These are phyloP conservation scores for Lithophane socia DNA, from an alignment of 2,888 invertebrate genomes.

Conservation along the genomic window DNA sequence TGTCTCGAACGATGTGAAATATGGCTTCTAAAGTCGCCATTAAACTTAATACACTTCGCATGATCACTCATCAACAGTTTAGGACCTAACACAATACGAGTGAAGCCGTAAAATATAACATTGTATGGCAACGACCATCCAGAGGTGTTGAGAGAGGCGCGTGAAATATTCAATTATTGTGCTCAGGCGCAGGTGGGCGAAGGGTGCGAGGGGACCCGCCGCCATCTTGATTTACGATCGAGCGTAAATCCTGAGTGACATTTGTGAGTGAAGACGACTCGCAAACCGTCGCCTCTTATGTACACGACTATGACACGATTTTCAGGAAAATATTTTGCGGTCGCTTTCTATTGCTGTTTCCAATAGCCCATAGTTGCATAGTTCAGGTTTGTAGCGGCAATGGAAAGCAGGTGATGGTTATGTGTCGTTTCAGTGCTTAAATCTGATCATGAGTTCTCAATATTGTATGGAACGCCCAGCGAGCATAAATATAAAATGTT, in stretches of 20 bases:
- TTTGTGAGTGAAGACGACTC: slow-evolving; percentile 86
- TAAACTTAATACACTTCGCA: slow-evolving; percentile 87
- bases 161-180: slow-evolving; percentile 90
- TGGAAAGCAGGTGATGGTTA: slow-evolving; percentile 66
- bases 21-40: slow-evolving; percentile 89
- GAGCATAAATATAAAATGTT: slow-evolving; percentile 76
- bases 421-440: slow-evolving; percentile 63
- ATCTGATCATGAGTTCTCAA: slow-evolving; percentile 71
- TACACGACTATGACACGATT: slow-evolving; percentile 79
- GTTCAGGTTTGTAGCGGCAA: slow-evolving; percentile 65
- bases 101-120: slow-evolving; percentile 86
- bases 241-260: slow-evolving; percentile 89
- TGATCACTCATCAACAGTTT: slow-evolving; percentile 90
- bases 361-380: slow-evolving; percentile 59
- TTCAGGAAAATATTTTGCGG: slow-evolving; percentile 82
- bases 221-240: slow-evolving; percentile 90
- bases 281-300: slow-evolving; percentile 74
- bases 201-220: slow-evolving; percentile 73
- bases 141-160: slow-evolving; percentile 89
- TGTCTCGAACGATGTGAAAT: slow-evolving; percentile 87
- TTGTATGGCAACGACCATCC: slow-evolving; percentile 81
- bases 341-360: slow-evolving; percentile 71
- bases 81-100: slow-evolving; percentile 89
- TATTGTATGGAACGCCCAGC: slow-evolving; percentile 73
- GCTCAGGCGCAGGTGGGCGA: slow-evolving; percentile 86